Evolutionary conservation across 2,888 invertebrate species (phyloP), one percentile per base, ranked within the genome.

Genomic region (Nineta flava): DNA sequence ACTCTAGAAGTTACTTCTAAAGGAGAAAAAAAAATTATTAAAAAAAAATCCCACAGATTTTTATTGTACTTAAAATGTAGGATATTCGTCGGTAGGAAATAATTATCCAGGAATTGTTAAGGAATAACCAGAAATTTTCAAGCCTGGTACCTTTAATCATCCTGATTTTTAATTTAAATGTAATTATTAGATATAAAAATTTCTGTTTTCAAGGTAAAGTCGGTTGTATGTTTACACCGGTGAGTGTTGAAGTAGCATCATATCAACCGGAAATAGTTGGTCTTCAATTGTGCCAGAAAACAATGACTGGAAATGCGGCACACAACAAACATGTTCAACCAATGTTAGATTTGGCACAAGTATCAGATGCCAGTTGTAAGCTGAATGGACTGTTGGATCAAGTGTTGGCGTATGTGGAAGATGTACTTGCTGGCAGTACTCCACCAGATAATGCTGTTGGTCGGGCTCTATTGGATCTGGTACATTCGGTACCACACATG

Each of bases 151-250:
- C n/a, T n/a, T n/a, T n/a, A n/a, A n/a, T n/a, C n/a, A n/a, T n/a
- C n/a, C n/a, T n/a, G n/a, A n/a, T n/a, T n/a, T n/a, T n/a, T n/a
- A n/a, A n/a, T n/a, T n/a, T n/a, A n/a, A n/a, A n/a, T n/a, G n/a
- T n/a, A n/a, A n/a, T n/a, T n/a, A n/a, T n/a, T n/a, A n/a, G n/a
- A n/a, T n/a, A n/a, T n/a, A n/a, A n/a, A n/a, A n/a, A n/a, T n/a
- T n/a, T n/a, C n/a, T n/a, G n/a, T 16, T n/a, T 26, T 44, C 12
- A 10, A 44, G 44, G 92, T 54, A 88, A 91, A 64, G 81, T 82
- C 62, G 94, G 96, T 54, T 87, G 87, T 64, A 91, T 94, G 94
- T 99, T 97, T 68, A 94, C 96, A 1, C 93, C 95, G 21, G 84
- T 96, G 35, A 84, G 87, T 56, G 90, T 95, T 9, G 85, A 90